phyloP scores from a whole-genome alignment of 2,888 invertebrate species.

The Parapristionchus giblindavisi region DNA sequence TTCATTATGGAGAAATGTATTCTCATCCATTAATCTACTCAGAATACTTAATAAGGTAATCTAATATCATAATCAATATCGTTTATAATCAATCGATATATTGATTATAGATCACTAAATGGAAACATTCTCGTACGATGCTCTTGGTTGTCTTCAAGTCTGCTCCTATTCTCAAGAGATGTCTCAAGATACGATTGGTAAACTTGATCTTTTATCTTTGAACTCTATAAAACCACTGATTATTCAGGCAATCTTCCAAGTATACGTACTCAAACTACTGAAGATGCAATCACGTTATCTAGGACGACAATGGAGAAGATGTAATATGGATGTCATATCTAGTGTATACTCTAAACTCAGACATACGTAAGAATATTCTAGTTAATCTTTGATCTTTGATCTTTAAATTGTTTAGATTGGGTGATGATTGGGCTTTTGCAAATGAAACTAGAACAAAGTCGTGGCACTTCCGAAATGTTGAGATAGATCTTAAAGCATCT shows the following conservation, averaged over 20 bases:
- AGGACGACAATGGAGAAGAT: constrained; percentile 97
- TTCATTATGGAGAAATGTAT: constrained; percentile 97
- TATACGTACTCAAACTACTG: constrained; percentile 93
- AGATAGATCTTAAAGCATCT: constrained; percentile 88
- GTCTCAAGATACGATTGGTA: constrained; percentile 80
- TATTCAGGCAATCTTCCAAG: constrained; percentile 81
- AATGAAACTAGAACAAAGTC: constrained; percentile 96
- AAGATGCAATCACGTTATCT: constrained; percentile 99
- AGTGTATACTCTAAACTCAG: constrained; percentile 92
- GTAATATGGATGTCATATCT: constrained; percentile 99
- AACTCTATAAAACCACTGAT: neutral
- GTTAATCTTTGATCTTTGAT: too few species aligned
- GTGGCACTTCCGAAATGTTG: constrained; percentile 97
- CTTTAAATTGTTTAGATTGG: constrained; percentile 81
- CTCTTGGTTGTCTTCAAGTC: constrained; percentile 99
- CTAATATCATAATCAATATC: neutral
- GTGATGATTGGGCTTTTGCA: constrained; percentile 99
- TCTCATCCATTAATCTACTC: constrained; percentile 94
- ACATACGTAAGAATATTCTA: constrained; percentile 70
- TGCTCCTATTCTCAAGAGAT: constrained; percentile 94
- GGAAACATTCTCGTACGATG: constrained; percentile 72
- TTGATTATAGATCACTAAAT: constrained; percentile 32
- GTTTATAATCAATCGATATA: neutral
- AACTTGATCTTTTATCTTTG: neutral
- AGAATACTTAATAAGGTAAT: constrained; percentile 89